phyloP scores from a whole-genome alignment of 2,113 vertebrate genomes.

The Pycnonotus jocosus region DNA sequence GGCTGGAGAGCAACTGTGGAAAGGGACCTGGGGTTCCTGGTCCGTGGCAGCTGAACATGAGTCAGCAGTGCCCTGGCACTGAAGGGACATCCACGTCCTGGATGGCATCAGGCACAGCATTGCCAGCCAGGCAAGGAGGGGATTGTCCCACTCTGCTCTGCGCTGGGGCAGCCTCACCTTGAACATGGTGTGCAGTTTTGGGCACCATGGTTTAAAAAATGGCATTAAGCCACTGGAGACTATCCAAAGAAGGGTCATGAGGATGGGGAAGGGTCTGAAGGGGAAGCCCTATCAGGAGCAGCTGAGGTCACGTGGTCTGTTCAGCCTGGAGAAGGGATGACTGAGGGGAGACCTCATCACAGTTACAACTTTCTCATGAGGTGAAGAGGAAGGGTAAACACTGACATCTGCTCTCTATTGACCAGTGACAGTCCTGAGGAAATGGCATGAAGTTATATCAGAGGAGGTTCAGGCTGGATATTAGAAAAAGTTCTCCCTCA shows the following conservation, averaged over 20 bases:
- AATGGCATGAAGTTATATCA: background rate
- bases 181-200: too few species aligned
- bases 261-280: background rate
- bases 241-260: background rate
- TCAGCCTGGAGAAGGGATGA: background rate
- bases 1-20: background rate
- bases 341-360: background rate
- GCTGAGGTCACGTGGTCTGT: background rate
- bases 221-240: background rate
- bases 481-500: background rate
- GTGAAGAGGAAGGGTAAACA: background rate
- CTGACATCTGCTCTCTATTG: background rate
- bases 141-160: background rate
- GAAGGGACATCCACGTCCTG: background rate
- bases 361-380: background rate
- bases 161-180: background rate
- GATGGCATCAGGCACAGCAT: background rate
- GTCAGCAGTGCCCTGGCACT: background rate
- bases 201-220: background rate
- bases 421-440: background rate
- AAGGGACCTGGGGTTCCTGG: background rate
- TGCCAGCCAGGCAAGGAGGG: background rate
- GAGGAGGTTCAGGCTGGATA: background rate
- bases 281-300: rapidly evolving
- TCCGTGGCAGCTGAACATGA: background rate